Base-by-base conservation (phyloP, 1,140 invertebrate species). In the Sesamia nonagrioides region DNA sequence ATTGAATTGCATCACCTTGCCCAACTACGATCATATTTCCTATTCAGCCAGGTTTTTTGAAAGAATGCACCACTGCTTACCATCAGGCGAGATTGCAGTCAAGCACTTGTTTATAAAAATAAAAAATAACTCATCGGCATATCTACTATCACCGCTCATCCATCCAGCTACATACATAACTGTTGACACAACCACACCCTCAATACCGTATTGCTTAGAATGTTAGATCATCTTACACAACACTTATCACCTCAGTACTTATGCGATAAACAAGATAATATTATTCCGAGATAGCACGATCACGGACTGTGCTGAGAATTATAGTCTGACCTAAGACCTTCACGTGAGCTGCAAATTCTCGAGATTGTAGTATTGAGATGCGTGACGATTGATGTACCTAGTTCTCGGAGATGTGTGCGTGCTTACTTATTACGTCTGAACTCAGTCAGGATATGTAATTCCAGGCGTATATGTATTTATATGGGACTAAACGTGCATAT, bases 161-260 rank as follows among this genome's bases (percentile, higher is more conserved):
- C 50, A 54, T 54, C n/a, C 54, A 21, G 8, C 17, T 6, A 27
- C 54, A 69, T 6, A 27, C 54, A 69, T 69, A 69, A 69, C 42
- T 33, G 40, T 50, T 50, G 50, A 33, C 21, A 17, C 13, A 33
- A 69, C 21, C 63, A 68, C 63, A 48, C 66, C 61, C 37, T 66
- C 61, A 21, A 66, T 66, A 37, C 42, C 61, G 61, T 69, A 69
- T 33, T 50, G 40, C 27, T 63, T 37, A 17, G 8, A 40, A 8
- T 63, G 66, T 69, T 69, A 69, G 66, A 69, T 69, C 66, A 69
- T 50, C 42, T 48, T 33, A 69, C 60, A 48, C 37, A 42, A 66
- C 61, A 66, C 35, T 66, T 66, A 66, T 66, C 61, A 66, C 61
- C 37, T 66, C 60, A 40, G 8, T 45, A 66, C 61, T 66, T 66